Base-by-base conservation (phyloP, 2,113 vertebrate genomes). In the Cheilinus undulatus region DNA sequence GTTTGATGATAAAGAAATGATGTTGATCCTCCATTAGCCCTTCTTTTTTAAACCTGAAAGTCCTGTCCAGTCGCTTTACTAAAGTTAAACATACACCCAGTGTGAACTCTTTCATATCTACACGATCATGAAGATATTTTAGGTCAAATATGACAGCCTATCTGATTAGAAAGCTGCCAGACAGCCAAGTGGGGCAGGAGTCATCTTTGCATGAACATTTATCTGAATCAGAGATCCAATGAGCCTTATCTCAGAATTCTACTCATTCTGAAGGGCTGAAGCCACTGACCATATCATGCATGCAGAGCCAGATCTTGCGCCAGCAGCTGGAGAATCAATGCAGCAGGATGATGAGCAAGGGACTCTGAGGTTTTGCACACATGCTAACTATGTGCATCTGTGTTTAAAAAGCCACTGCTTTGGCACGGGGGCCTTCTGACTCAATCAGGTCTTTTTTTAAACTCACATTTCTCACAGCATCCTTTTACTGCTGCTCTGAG, bases 351-450 rank as follows among this genome's bases (percentile, higher is more conserved):
- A 85, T 86, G 76, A 61, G 54, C 40, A 57, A 58, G 59, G 75
- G 69, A 66, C 72, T 76, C 69, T 57, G 73, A 76, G 73, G 76
- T 82, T 84, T 79, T 53, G 68, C 71, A 86, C 83, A 64, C 78
- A 85, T 22, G 49, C 68, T 75, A 85, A 88, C 79, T 74, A 78
- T 73, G 76, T 76, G 84, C 89, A 87, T 87, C 86, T 89, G 89
- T 80, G 86, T 80, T 45, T 69, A 66, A 75, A 82, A 86, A 84
- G 84, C 81, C 86, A 86, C 86, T 54, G 76, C 80, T 86, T 82
- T 83, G 84, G 84, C 86, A 84, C 45, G 14, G 65, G 78, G 69
- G 63, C 68, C 71, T 52, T 76, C 73, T 75, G 72, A 83, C 81
- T 85, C 73, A 84, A 72, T 86, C 69, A 64, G 42, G 45, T 52